Base-by-base conservation (phyloP, 1,140 invertebrate genomes). In the Pemphigus obesinymphae region DNA sequence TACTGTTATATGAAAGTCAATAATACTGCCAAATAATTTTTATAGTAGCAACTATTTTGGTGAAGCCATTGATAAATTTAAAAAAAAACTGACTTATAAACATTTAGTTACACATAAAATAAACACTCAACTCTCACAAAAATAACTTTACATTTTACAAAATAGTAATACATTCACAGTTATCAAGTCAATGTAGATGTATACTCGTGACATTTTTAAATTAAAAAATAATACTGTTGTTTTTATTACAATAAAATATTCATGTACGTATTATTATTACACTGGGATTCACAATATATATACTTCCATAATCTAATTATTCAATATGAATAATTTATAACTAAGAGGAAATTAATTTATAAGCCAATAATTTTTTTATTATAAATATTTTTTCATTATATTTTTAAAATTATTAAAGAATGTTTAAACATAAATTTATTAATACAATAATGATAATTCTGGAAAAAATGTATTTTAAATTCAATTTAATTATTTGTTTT, bases 71-170 rank as follows among this genome's bases (percentile, higher is more conserved):
- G n/a, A n/a, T n/a, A 31, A 7, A n/a, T 29, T 13, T 50, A 20
- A 48, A 48, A 50, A 13, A 20, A 72, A 73, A 73, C 23, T 48
- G 23, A 73, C 43, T 31, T 48, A 45, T 73, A n/a, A 73, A 73
- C 45, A 73, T 31, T 73, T 17, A 31, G 43, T 15, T 73, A 48
- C 70, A 73, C 50, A 31, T 50, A 34, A 73, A 73, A 48, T 48
- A 72, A 48, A 50, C 45, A 73, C 45, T 73, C 70, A 73, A 73
- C 26, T 73, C 43, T 50, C 70, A 73, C 70, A 73, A 73, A 73
- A 73, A 73, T 73, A 48, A 73, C 70, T 73, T 73, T 73, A 50
- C 29, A 48, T 48, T 73, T 15, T 50, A 73, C 23, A 73, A 73
- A 73, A 73, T 73, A 73, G 31, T 48, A 48, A 73, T 50, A 34